phyloP scores from a whole-genome alignment of 2,113 vertebrate genomes.

The Bufo bufo region DNA sequence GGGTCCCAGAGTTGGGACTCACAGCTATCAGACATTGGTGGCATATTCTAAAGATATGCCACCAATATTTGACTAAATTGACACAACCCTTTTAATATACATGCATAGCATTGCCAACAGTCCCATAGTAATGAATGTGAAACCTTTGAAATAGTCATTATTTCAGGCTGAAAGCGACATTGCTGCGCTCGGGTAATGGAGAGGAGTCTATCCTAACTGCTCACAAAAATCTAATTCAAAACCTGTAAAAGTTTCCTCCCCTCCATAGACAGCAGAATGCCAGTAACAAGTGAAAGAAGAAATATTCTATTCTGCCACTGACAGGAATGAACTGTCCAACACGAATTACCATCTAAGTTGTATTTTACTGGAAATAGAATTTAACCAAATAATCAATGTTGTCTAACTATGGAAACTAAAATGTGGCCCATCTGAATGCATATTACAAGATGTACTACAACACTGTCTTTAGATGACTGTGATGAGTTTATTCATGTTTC shows the following conservation, averaged over 20 bases:
- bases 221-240: background rate
- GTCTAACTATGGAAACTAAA: background rate
- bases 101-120: no score
- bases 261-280: background rate
- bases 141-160: no score
- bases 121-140: no score
- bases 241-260: background rate
- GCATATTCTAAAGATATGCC: no score
- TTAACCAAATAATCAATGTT: background rate
- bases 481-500: slow-evolving; percentile 23
- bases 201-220: background rate
- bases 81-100: no score
- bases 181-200: background rate
- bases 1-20: no score
- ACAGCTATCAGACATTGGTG: no score
- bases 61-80: no score
- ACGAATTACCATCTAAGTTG: background rate
- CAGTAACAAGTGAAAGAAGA: background rate
- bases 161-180: no score
- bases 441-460: background rate
- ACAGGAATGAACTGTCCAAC: background rate
- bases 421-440: background rate
- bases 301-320: background rate
- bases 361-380: background rate
- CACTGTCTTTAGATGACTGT: background rate